Base-by-base conservation (phyloP, 2,797 vertebrate genomes). In the Gephyroberyx darwinii region DNA sequence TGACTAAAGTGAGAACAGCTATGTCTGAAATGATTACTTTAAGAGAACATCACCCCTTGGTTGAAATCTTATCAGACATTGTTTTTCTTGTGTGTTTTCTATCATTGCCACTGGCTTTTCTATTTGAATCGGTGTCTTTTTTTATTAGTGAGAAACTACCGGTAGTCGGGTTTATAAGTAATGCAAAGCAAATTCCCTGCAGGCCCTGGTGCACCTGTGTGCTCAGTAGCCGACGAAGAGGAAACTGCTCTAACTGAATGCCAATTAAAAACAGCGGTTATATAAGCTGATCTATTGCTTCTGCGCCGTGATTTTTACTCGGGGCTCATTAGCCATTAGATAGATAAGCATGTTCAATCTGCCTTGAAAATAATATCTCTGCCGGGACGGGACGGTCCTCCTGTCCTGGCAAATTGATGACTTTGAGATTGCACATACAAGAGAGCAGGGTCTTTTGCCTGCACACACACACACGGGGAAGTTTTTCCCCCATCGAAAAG, bases 251-350 rank as follows among this genome's bases (percentile, higher is more conserved):
- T 3, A 9, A 16, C 16, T 77, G 39, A 9, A 41, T 41, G 9
- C 39, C 39, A 71, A 77, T 74, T 68, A 62, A 69, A 61, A 43
- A 7, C 7, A 39, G 22, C 54, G 17, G 13, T 66, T 70, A 66
- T 41, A 51, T 55, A 30, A 47, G 53, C 22, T 57, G 69, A 57
- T 78, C 47, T 48, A 81, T 66, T 41, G 14, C 57, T 20, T 16
- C 33, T 48, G 37, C 39, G 19, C 33, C 14, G 8, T 54, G 33
- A 41, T 60, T 47, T 59, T 30, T 10, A 19, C 17, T 41, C 52
- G 52, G 64, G 63, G 70, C 59, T 75, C 43, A 58, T 75, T 67
- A 70, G 51, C 30, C 16, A 30, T 62, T 53, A 66, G 48, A 80
- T 48, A 61, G 33, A 74, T 39, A 57, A 51, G n/a, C 53, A 51